phyloP scores from a whole-genome alignment of 2,888 invertebrate genomes.

The Coleophora deauratella region DNA sequence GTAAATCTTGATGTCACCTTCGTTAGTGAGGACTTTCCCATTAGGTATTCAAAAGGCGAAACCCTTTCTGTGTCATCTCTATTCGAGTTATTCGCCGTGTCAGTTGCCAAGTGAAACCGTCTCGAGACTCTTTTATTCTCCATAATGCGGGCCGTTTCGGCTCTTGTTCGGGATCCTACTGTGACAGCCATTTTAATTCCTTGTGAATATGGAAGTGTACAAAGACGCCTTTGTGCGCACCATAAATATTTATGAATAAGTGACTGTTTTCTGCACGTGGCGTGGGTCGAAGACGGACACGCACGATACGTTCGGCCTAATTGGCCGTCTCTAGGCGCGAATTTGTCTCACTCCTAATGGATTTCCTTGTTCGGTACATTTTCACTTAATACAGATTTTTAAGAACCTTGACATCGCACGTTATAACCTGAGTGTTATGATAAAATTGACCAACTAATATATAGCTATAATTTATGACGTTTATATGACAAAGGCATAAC shows the following conservation, averaged over 20 bases:
- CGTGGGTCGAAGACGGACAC: constrained; percentile 61
- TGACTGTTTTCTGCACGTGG: constrained; percentile 66
- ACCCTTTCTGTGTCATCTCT: constrained; percentile 52
- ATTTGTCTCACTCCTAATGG: constrained; percentile 52
- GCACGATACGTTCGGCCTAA: constrained; percentile 63
- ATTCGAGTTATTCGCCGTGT: constrained; percentile 50
- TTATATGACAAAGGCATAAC: not conserved
- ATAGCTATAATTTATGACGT: not conserved
- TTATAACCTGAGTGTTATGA: not conserved
- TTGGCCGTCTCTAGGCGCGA: constrained; percentile 60
- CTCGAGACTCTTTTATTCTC: constrained; percentile 58
- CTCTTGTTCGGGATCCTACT: constrained; percentile 66
- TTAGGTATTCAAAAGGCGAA: constrained; percentile 39
- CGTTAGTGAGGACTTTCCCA: constrained; percentile 27
- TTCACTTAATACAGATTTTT: constrained; percentile 26
- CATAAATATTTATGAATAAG: constrained; percentile 71
- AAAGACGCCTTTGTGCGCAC: constrained; percentile 62
- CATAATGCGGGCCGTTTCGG: constrained; percentile 64
- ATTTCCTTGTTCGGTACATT: constrained; percentile 35
- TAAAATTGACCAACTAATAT: not conserved
- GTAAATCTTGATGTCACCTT: constrained; percentile 30
- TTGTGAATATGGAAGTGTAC: constrained; percentile 65
- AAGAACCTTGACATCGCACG: constrained; percentile 9
- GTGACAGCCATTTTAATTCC: constrained; percentile 71
- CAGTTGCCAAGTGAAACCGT: constrained; percentile 63